Conservation (phyloP, 2,888 invertebrate species). For the Conomelus anceps region DNA sequence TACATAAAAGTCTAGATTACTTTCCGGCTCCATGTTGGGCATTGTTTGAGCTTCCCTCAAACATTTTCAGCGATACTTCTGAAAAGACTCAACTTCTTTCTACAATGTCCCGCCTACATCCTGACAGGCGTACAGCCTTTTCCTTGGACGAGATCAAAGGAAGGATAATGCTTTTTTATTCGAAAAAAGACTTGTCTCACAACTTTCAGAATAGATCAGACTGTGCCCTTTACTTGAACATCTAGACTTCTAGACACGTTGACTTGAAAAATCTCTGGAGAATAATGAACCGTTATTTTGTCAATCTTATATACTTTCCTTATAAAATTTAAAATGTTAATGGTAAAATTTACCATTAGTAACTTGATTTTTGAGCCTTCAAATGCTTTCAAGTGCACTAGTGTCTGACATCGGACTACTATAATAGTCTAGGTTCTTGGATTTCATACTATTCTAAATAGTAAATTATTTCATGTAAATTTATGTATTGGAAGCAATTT, state of each 20-base stretch:
- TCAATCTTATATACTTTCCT: too few relatives aligned
- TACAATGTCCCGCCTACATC: background rate
- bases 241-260: background rate
- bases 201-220: background rate
- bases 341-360: too few relatives aligned
- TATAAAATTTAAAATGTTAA: too few relatives aligned
- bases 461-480: too few relatives aligned
- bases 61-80: background rate
- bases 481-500: too few relatives aligned
- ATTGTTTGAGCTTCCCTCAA: background rate
- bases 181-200: background rate
- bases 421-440: too few relatives aligned
- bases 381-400: too few relatives aligned
- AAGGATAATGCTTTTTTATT: background rate
- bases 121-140: background rate
- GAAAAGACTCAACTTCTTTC: background rate
- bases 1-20: background rate
- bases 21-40: background rate
- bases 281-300: too few relatives aligned
- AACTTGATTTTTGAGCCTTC: too few relatives aligned
- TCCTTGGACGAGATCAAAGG: background rate
- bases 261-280: too few relatives aligned
- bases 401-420: too few relatives aligned
- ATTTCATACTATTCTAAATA: too few relatives aligned
- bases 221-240: background rate